Conservation (phyloP, 2,797 vertebrate genomes). For the Eulemur mongoz region DNA sequence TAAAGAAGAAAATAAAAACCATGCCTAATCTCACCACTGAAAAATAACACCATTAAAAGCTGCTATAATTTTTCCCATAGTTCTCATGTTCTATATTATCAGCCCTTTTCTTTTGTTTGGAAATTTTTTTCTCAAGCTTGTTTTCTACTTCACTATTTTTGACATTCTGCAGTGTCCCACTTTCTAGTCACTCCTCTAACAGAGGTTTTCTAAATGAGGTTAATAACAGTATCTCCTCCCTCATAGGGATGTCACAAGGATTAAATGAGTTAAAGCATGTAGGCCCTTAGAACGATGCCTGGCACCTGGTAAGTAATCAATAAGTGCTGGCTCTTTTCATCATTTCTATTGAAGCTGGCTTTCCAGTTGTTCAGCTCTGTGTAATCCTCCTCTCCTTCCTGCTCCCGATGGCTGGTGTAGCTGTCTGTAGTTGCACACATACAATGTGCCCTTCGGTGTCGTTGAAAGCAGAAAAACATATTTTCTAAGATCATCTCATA, state of each 20-base stretch:
- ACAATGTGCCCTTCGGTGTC: background rate
- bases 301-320: background rate
- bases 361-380: background rate
- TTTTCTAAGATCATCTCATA: background rate
- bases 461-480: background rate
- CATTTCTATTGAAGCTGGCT: background rate
- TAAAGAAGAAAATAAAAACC: constrained; percentile 29
- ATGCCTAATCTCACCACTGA: background rate
- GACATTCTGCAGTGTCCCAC: background rate
- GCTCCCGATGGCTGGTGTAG: background rate
- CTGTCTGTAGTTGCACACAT: background rate
- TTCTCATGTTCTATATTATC: background rate
- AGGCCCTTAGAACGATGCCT: background rate
- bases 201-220: background rate
- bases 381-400: background rate
- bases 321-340: background rate
- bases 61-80: background rate
- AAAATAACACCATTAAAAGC: background rate
- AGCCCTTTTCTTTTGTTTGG: background rate
- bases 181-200: constrained; percentile 10
- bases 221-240: background rate
- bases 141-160: constrained; percentile 29
- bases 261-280: background rate
- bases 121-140: background rate
- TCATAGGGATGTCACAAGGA: background rate